These are phyloP conservation scores for Saccopteryx leptura DNA, from an alignment of 2,113 vertebrate species.

Conservation along the genomic window DNA sequence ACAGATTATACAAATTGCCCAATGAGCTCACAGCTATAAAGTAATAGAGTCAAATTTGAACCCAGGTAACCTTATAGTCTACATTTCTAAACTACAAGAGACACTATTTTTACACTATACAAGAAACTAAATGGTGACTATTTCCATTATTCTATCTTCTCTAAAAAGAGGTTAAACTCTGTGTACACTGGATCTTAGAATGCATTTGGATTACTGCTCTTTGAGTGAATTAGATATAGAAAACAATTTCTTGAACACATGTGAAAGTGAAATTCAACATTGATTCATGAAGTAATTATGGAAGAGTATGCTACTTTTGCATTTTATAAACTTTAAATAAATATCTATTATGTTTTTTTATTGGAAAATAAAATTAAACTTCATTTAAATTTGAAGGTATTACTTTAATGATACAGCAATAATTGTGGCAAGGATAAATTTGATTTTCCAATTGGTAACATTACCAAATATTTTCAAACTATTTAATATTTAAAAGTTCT, in stretches of 20 bases:
- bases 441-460: not conserved
- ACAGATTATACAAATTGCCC: not conserved
- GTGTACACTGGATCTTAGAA: not conserved
- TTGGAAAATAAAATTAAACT: not conserved
- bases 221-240: not conserved
- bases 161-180: not conserved
- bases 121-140: not conserved
- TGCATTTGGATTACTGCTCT: not conserved
- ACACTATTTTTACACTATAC: not conserved
- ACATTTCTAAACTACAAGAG: not conserved
- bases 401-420: not conserved
- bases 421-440: constrained; percentile 9
- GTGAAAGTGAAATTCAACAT: not conserved
- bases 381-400: not conserved
- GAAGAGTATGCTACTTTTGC: not conserved
- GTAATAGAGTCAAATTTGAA: not conserved
- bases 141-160: not conserved
- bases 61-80: not conserved
- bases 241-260: constrained; percentile 2
- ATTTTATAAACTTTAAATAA: constrained; percentile 37
- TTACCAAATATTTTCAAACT: constrained; percentile 35
- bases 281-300: not conserved
- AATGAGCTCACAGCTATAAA: not conserved
- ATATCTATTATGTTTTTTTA: not conserved
- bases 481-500: not conserved